A percentile compares a stretch with the other conserved stretches of the same genome.
These are phyloP conservation scores for Hyphantria cunea DNA, from an alignment of 1,140 invertebrate genomes.

Conservation along the genomic window DNA sequence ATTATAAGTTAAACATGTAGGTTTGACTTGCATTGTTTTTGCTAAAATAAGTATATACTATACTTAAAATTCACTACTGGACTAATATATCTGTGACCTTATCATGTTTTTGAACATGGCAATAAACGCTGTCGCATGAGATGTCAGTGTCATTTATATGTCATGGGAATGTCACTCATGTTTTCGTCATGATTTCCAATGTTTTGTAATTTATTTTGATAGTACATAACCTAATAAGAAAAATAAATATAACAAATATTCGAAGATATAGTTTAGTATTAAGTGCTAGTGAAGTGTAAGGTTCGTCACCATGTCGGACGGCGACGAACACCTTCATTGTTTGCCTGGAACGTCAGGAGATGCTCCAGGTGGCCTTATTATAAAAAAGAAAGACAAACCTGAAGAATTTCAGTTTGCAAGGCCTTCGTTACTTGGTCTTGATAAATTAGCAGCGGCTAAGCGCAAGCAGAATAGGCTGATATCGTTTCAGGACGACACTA, in stretches of 20 bases:
- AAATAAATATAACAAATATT: not conserved
- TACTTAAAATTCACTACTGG: too few relatives aligned
- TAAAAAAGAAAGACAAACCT: constrained; percentile 88
- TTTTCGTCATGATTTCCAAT: constrained; percentile 6
- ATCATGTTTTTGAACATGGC: not conserved
- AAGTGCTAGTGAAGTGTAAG: constrained; percentile 4
- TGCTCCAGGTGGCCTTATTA: constrained; percentile 90
- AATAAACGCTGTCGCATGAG: not conserved
- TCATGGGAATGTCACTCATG: not conserved
- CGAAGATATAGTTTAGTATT: constrained; percentile 3
- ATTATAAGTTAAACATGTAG: too few relatives aligned
- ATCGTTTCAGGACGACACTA: constrained; percentile 85
- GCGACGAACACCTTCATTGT: constrained; percentile 86
- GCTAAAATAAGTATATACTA: too few relatives aligned
- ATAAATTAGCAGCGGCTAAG: constrained; percentile 91
- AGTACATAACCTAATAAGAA: constrained; percentile 8
- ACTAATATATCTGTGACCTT: too few relatives aligned
- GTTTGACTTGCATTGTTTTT: too few relatives aligned
- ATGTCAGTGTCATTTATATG: not conserved
- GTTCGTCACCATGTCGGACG: constrained; percentile 53
- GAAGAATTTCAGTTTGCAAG: constrained; percentile 90
- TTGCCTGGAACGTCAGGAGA: constrained; percentile 90
- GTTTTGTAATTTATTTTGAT: constrained; percentile 27
- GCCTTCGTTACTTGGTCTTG: constrained; percentile 92
- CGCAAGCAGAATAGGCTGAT: constrained; percentile 85